Conservation (phyloP, 2,888 invertebrate genomes). For the Tenthredo livida region DNA sequence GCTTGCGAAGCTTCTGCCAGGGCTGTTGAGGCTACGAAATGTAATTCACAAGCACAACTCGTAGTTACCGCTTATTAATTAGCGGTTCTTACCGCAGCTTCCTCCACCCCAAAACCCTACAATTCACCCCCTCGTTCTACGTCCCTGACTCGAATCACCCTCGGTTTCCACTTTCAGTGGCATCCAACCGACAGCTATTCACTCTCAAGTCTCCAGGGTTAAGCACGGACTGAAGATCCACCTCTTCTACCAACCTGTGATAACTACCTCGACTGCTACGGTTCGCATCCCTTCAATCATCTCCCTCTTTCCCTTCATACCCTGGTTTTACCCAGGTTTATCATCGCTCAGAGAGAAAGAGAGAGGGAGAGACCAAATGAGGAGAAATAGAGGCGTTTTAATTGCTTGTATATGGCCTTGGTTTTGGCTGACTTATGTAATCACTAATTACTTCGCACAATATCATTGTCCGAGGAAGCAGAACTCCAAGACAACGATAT, state of each 20-base stretch:
- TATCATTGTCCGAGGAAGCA: neutral
- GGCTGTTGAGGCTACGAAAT: constrained; percentile 11
- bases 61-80: constrained; percentile 49
- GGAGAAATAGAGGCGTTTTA: constrained; percentile 9
- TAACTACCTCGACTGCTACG: constrained; percentile 42
- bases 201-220: constrained; percentile 39
- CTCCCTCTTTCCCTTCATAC: neutral
- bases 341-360: neutral
- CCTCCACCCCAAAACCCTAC: neutral
- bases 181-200: constrained; percentile 48
- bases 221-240: constrained; percentile 35
- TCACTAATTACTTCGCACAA: constrained; percentile 1
- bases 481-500: neutral
- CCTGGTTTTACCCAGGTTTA: constrained; percentile 7
- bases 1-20: neutral
- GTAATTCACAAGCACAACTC: constrained; percentile 42
- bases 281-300: constrained; percentile 44
- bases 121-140: constrained; percentile 29
- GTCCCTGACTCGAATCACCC: neutral
- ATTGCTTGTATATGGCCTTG: constrained; percentile 15
- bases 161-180: constrained; percentile 35
- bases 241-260: constrained; percentile 29
- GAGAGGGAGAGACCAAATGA: neutral
- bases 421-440: neutral
- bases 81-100: constrained; percentile 37